These are phyloP conservation scores for Dicrurus megarhynchus DNA, from an alignment of 2,113 vertebrate genomes.

Conservation along the genomic window DNA sequence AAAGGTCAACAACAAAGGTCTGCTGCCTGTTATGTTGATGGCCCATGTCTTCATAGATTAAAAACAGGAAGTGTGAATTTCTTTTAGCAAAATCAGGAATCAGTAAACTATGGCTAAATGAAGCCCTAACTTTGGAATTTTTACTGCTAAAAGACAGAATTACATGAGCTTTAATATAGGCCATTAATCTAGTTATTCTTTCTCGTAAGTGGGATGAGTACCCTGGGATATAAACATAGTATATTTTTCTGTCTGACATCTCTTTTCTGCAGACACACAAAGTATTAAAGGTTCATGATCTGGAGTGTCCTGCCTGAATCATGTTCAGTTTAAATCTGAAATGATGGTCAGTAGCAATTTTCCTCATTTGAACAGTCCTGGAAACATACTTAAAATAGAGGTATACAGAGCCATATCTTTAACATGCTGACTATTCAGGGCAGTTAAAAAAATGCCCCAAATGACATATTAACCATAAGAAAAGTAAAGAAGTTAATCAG, in stretches of 20 bases:
- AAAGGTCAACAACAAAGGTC: neutral
- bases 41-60: neutral
- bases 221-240: neutral
- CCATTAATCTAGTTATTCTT: neutral
- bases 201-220: neutral
- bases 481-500: neutral
- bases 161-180: neutral
- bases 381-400: neutral
- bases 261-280: neutral
- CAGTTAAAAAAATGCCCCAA: neutral
- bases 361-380: neutral
- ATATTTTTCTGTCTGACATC: neutral
- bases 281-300: neutral
- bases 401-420: neutral
- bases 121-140: neutral
- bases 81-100: neutral
- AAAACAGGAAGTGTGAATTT: neutral
- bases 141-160: neutral
- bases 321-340: neutral
- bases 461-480: neutral
- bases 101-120: neutral
- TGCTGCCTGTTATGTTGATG: neutral
- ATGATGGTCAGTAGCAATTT: neutral
- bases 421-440: neutral
- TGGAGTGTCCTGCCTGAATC: neutral